Percentiles rank a stretch among this genome's conserved stretches.
phyloP scores from a whole-genome alignment of 2,797 vertebrate species.

The Eutrigla gurnardus region DNA sequence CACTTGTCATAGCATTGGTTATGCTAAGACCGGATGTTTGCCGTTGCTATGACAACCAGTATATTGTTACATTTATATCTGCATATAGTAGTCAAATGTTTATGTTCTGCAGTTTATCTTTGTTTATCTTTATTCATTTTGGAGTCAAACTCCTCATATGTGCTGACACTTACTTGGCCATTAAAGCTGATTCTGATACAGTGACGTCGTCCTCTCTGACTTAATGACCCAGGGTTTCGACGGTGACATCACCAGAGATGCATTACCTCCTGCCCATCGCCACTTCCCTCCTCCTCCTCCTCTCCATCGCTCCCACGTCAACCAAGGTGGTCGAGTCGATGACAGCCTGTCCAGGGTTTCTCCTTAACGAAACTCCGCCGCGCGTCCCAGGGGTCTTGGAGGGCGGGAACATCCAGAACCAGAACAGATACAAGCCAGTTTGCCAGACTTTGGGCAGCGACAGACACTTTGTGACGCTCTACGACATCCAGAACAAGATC shows the following conservation, averaged over 20 bases:
- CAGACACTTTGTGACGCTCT: slow-evolving; percentile 62
- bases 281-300: slow-evolving; percentile 46
- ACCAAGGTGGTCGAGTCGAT: slow-evolving; percentile 9
- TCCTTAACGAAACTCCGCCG: slow-evolving; percentile 17
- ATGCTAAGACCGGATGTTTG: too few relatives aligned
- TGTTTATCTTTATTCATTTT: too few relatives aligned
- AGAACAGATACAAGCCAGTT: slow-evolving; percentile 54
- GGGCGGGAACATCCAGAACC: slow-evolving; percentile 27
- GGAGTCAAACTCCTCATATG: too few relatives aligned
- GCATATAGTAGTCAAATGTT: too few relatives aligned
- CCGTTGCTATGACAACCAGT: too few relatives aligned
- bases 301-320: slow-evolving; percentile 6
- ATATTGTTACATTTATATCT: too few relatives aligned
- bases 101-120: too few relatives aligned
- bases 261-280: not conserved
- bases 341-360: slow-evolving; percentile 25
- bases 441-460: slow-evolving; percentile 31
- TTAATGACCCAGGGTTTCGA: not conserved
- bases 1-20: too few relatives aligned
- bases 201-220: not conserved
- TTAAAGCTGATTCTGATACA: too few relatives aligned
- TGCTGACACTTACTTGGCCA: too few relatives aligned
- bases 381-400: slow-evolving; percentile 27
- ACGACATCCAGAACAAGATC: slow-evolving; percentile 60
- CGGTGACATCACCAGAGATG: not conserved